These are phyloP conservation scores for Tigriopus californicus DNA, from an alignment of 2,888 invertebrate species.

Conservation along the genomic window DNA sequence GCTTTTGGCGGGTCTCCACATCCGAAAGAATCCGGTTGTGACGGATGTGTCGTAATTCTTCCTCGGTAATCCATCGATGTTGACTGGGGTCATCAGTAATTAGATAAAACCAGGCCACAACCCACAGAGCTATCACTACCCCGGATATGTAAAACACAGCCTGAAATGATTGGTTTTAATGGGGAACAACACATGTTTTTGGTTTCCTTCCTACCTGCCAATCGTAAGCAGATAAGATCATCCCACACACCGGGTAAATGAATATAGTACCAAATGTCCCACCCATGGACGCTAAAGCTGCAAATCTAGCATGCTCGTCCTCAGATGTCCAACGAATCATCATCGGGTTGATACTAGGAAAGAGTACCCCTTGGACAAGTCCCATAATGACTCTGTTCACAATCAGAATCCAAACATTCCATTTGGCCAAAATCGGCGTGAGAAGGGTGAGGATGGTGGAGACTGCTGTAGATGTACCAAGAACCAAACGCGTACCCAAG, in stretches of 20 bases:
- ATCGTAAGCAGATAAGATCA: slow-evolving; percentile 54
- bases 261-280: slow-evolving; percentile 77
- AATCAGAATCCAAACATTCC: slow-evolving; percentile 20
- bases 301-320: slow-evolving; percentile 77
- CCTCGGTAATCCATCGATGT: neutral
- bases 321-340: slow-evolving; percentile 88
- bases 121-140: neutral
- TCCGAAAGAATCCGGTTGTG: neutral
- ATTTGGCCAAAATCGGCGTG: slow-evolving; percentile 26
- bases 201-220: slow-evolving; percentile 42
- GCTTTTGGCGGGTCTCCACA: neutral
- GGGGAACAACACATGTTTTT: too few species aligned
- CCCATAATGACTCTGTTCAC: slow-evolving; percentile 25
- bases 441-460: slow-evolving; percentile 25
- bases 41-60: neutral
- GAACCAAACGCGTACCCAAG: slow-evolving; percentile 30
- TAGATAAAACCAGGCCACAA: neutral
- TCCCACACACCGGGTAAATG: slow-evolving; percentile 69
- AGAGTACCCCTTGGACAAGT: slow-evolving; percentile 51
- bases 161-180: too few species aligned
- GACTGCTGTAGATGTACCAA: slow-evolving; percentile 22
- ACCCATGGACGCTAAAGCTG: slow-evolving; percentile 25
- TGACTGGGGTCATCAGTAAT: neutral
- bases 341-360: slow-evolving; percentile 83
- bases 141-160: slow-evolving; percentile 66